These are phyloP conservation scores for Chymomyza procnemis DNA, from an alignment of 2,888 invertebrate genomes.

Conservation along the genomic window DNA sequence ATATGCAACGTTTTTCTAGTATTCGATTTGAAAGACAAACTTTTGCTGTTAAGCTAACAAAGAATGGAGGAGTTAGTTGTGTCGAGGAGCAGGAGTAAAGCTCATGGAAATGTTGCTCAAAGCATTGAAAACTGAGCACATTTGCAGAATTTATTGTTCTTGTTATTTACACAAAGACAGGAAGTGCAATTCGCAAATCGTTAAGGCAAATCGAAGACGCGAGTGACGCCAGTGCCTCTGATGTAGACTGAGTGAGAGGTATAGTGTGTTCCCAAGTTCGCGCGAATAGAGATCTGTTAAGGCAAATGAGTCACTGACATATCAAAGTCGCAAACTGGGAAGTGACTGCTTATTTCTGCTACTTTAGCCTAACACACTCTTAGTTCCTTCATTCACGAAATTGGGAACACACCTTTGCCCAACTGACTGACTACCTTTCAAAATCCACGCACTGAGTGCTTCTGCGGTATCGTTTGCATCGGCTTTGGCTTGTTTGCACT, in stretches of 20 bases:
- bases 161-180: slow-evolving; percentile 64
- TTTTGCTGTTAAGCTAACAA: slow-evolving; percentile 74
- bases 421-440: slow-evolving; percentile 7
- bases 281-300: too few species aligned
- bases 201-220: slow-evolving; percentile 61
- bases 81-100: neutral
- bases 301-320: too few species aligned
- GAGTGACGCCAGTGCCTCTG: neutral
- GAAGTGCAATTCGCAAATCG: slow-evolving; percentile 76
- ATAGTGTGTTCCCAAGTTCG: neutral
- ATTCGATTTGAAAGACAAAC: slow-evolving; percentile 72
- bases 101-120: slow-evolving; percentile 25
- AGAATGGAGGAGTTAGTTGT: slow-evolving; percentile 6
- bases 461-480: slow-evolving; percentile 39
- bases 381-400: too few species aligned
- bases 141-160: slow-evolving; percentile 69
- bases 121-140: slow-evolving; percentile 51
- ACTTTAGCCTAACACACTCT: too few species aligned
- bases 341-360: too few species aligned
- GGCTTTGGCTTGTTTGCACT: slow-evolving; percentile 13
- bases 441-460: slow-evolving; percentile 15
- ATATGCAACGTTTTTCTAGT: slow-evolving; percentile 61
- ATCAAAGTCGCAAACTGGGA: too few species aligned
- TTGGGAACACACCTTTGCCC: neutral
- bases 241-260: neutral